Base-by-base conservation (phyloP, 2,113 vertebrate genomes). In the Camelus bactrianus region DNA sequence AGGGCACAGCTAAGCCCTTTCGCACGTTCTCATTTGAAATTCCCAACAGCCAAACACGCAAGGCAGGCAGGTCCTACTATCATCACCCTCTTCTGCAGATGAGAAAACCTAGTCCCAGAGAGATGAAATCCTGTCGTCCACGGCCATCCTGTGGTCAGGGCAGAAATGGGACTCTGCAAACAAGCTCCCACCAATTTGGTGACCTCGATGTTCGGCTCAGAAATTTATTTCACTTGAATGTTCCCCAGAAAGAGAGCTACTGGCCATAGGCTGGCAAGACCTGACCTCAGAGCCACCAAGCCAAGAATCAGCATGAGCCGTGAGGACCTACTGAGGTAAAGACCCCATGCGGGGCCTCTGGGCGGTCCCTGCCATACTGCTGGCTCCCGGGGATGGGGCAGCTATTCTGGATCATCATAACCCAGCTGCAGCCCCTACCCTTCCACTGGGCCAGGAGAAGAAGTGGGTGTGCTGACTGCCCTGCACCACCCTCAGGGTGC, bases 181-280 rank as follows among this genome's bases (percentile, higher is more conserved):
- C 0, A 2, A 2, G 8, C 19, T 17, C 35, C 58, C 2, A 38
- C 64, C 3, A 0, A 35, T 6, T 22, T 0, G 1, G 42, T 7
- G 15, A 50, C 28, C 72, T 26, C 1, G 28, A 11, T 0, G 16
- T 32, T 35, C 0, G 0, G 15, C 54, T 77, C 62, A 12, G 64
- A n/a, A 17, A 28, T 28, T 11, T 3, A 20, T 22, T 13, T 15
- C 24, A 16, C 13, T 15, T 6, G 24, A 24, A 10, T 1, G 11
- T n/a, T 62, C 35, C 52, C 65, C 22, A 15, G 58, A 69, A 20
- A 79, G 35, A 46, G 7, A 89, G 42, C 77, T 42, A 5, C 54
- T 52, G 38, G 58, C 32, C 35, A 6, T 0, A 8, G 32, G 24
- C 56, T 13, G 30, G 20, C 11, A 5, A 58, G 62, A 15, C 28